Base-by-base conservation (phyloP, 2,113 vertebrate species). In the Pelvicachromis taeniatus region DNA sequence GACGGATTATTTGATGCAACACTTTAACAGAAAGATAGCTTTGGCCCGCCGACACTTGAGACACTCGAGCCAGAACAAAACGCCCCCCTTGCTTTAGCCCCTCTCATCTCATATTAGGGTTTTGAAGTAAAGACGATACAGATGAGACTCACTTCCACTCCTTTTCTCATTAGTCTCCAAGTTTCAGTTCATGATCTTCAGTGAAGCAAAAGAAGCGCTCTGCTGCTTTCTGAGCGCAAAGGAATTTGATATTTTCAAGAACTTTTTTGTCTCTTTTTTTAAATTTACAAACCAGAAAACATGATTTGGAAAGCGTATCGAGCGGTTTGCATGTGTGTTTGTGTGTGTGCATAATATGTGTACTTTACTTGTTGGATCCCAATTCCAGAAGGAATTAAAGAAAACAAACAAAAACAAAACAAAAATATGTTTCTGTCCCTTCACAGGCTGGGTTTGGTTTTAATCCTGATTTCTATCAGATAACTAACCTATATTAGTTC, bases 1-100 rank as follows among this genome's bases (percentile, higher is more conserved):
- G 65, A 42, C 4, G 6, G 59, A 68, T 87, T 88, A 85, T 82
- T 81, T 83, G 56, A 91, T 77, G 55, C 70, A 86, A 53, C 12
- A 17, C 53, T 83, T 73, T 12, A 52, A 80, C 77, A 77, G 33
- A 85, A 82, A 80, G 77, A 77, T 50, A 78, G 79, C 12, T 4
- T 17, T 14, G 23, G 54, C 35, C 58, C 83, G 19, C 16, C 9
- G 63, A 78, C 50, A 35, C 81, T 81, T 79, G 79, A 84, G 78
- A 52, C 26, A 45, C n/a, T 13, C 9, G 17, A 82, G 84, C 59
- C 26, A 29, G 19, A 85, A 77, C 50, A 63, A 83, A 84, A 59
- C 70, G 35, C 21, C 42, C 45, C 42, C 14, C 75, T 38, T 40
- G 48, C 48, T 40, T 11, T 19, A 33, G 42, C 1, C 3, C 40